A percentile compares a stretch with the other conserved stretches of the same genome.
Evolutionary conservation across 1,140 invertebrate species (phyloP).

Genomic region (Rhysida immarginata): DNA sequence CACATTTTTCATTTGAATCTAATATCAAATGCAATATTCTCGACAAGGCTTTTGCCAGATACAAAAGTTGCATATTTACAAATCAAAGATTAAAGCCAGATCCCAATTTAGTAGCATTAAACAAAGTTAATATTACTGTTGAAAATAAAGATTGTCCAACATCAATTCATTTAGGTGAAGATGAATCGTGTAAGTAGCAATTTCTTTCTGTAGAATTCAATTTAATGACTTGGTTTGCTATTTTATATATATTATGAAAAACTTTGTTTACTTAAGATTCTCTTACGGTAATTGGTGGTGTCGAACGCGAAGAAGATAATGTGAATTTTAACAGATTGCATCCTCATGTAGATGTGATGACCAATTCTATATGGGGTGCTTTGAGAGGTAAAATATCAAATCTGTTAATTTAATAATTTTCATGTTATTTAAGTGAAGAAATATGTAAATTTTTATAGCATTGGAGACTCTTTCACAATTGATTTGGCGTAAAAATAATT

Average conservation of each 20-base stretch:
- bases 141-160: background rate
- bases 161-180: background rate
- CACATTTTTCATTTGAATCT: too few species aligned
- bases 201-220: too few species aligned
- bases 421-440: too few species aligned
- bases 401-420: too few species aligned
- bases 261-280: too few species aligned
- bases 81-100: background rate
- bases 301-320: too few species aligned
- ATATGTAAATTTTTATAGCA: background rate
- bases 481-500: too few species aligned
- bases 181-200: background rate
- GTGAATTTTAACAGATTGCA: background rate
- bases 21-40: constrained; percentile 19
- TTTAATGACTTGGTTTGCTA: too few species aligned
- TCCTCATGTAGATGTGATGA: background rate
- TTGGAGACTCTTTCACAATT: background rate
- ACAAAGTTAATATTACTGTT: background rate
- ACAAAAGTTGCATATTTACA: constrained; percentile 17
- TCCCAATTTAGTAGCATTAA: background rate
- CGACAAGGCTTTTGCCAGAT: constrained; percentile 17
- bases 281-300: too few species aligned
- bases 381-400: background rate
- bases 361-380: background rate
- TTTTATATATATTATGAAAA: too few species aligned